Evolutionary conservation across 2,888 invertebrate species (phyloP), one percentile per base, ranked within the genome.

Genomic region (Plusia festucae): DNA sequence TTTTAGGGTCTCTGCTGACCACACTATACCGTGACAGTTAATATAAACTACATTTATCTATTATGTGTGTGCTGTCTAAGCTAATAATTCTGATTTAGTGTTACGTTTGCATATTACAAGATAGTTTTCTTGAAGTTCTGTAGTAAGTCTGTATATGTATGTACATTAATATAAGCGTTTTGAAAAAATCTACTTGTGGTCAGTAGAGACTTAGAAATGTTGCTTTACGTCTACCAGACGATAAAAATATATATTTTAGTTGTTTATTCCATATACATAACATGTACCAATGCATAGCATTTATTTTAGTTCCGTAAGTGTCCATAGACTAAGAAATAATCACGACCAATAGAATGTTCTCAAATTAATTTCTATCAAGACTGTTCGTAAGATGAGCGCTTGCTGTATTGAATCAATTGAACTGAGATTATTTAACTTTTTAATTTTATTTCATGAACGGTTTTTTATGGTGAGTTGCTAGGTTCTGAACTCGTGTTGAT

Each of bases 251-350:
- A 13, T 60, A 63, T 65, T 49, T 59, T 27, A 53, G n/a, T 22
- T 53, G 9, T 49, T 60, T 60, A 55, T 64, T 63, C 68, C 49
- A 22, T 61, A 11, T 53, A 52, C 58, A 53, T 49, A 61, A 52
- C 32, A 15, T 60, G 24, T 79, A 79, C 59, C 65, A 63, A 79
- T 72, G 77, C 64, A 49, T 65, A 74, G 84, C 76, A 73, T 84
- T 79, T 77, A 72, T 70, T 70, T 67, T 70, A 76, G 65, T 16
- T 56, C 46, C 18, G 30, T 76, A 76, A 78, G 70, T 58, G 66
- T 66, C 66, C 66, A 53, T 65, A 60, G 62, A 8, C 20, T 81
- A 65, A 73, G 60, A 1, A 46, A 24, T 7, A 49, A 53, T 63
- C 32, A 60, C 53, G 76, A 81, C 76, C 71, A 79, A 81, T 59